These are phyloP conservation scores for Tiliacea aurago DNA, from an alignment of 2,888 invertebrate genomes.

Conservation along the genomic window DNA sequence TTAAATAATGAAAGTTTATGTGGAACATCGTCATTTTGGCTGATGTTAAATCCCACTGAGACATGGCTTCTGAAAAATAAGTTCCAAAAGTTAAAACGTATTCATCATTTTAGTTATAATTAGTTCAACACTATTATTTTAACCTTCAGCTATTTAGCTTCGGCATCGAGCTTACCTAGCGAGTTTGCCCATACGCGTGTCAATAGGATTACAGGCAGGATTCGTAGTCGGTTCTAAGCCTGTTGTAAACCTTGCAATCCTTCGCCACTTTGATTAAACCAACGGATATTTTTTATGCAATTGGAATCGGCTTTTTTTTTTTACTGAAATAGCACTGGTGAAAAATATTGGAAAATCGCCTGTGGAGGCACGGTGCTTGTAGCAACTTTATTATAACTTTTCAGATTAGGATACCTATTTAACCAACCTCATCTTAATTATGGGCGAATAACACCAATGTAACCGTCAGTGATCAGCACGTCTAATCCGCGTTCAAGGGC, in stretches of 20 bases:
- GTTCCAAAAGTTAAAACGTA: neutral
- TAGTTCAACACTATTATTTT: neutral
- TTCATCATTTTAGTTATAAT: too few species aligned
- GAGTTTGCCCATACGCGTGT: constrained; percentile 2
- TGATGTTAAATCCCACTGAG: neutral
- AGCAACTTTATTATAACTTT: neutral
- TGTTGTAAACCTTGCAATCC: constrained; percentile 27
- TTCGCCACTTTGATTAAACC: constrained; percentile 31
- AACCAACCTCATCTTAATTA: neutral
- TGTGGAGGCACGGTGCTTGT: neutral
- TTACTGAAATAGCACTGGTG: neutral
- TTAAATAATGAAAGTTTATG: neutral
- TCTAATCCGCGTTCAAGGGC: neutral
- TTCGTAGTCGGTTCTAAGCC: constrained; percentile 24
- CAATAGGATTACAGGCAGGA: constrained; percentile 10
- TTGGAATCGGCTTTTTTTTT: neutral
- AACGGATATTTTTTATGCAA: neutral
- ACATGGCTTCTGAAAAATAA: neutral
- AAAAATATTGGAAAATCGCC: neutral
- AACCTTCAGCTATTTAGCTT: neutral
- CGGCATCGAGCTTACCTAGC: neutral
- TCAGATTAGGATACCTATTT: neutral
- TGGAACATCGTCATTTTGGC: neutral
- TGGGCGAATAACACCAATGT: neutral
- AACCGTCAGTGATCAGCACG: neutral